Percentiles rank a stretch among this genome's conserved stretches.
Evolutionary conservation across 30 jellyfish, hydroid and myxozoan genomes (phyloP).

Genomic region (Turritopsis rubra): DNA sequence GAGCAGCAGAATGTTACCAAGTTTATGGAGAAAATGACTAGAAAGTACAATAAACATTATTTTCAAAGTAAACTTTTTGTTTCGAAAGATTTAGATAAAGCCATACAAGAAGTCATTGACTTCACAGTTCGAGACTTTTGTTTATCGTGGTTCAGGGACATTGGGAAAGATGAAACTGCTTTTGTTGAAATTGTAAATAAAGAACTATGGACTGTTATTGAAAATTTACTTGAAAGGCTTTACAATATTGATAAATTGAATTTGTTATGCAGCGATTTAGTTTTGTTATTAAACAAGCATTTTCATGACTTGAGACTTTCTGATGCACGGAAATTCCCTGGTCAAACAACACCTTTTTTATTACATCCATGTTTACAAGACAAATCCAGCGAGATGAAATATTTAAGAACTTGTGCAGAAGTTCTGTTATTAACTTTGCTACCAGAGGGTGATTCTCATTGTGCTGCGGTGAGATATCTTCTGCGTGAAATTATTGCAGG

Average conservation of each 20-base stretch:
- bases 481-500: constrained; percentile 84
- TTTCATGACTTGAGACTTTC: constrained; percentile 89
- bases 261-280: constrained; percentile 79
- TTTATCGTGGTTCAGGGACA: constrained; percentile 88
- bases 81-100: constrained; percentile 76
- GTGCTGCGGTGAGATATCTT: constrained; percentile 66
- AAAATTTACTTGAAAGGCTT: constrained; percentile 67
- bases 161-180: constrained; percentile 96
- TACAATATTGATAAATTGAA: constrained; percentile 76
- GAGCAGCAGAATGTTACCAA: constrained; percentile 60
- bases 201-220: constrained; percentile 85
- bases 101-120: constrained; percentile 84
- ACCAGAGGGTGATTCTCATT: constrained; percentile 84
- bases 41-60: constrained; percentile 70
- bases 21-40: constrained; percentile 58
- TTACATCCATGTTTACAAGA: constrained; percentile 90
- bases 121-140: constrained; percentile 80
- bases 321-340: constrained; percentile 79
- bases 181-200: constrained; percentile 90
- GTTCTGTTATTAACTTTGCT: constrained; percentile 69
- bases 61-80: constrained; percentile 56
- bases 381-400: constrained; percentile 54
- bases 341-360: constrained; percentile 83
- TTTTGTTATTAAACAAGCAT: constrained; percentile 54
- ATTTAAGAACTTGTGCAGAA: constrained; percentile 77